A percentile compares a stretch with the other conserved stretches of the same genome.
These are phyloP conservation scores for Hexactinellida sp. DNA, from an alignment of 37 sponge, comb jelly and placozoan genomes.

Conservation along the genomic window DNA sequence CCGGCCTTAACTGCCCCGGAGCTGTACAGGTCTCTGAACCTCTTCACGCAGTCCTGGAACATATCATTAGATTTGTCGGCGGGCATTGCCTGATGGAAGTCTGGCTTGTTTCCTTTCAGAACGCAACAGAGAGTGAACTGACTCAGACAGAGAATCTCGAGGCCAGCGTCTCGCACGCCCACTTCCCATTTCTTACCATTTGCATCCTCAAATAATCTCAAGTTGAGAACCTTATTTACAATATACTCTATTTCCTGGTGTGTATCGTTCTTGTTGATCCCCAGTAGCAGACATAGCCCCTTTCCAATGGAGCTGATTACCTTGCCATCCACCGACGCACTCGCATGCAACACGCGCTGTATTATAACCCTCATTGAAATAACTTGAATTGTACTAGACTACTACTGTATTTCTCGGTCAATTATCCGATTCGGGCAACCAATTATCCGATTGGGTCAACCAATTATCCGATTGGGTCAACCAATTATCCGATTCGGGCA, in stretches of 20 bases:
- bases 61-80: slow-evolving; percentile 48
- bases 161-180: slow-evolving; percentile 60
- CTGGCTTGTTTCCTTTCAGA: slow-evolving; percentile 96
- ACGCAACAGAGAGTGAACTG: slow-evolving; percentile 94
- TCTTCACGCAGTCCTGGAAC: slow-evolving; percentile 58
- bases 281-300: slow-evolving; percentile 80
- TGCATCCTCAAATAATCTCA: slow-evolving; percentile 69
- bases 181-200: slow-evolving; percentile 60
- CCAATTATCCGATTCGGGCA: no score
- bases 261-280: slow-evolving; percentile 64
- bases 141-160: slow-evolving; percentile 82
- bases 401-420: no score
- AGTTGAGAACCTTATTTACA: slow-evolving; percentile 55
- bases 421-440: no score
- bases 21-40: slow-evolving; percentile 45
- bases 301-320: slow-evolving; percentile 70
- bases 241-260: slow-evolving; percentile 71
- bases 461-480: no score
- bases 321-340: slow-evolving; percentile 53
- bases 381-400: no score
- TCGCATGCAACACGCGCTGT: neutral
- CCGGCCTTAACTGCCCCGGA: slow-evolving; percentile 77
- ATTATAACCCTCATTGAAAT: neutral
- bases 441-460: no score
- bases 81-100: slow-evolving; percentile 84